phyloP scores from a whole-genome alignment of 2,113 vertebrate species.

The Alces alces region DNA sequence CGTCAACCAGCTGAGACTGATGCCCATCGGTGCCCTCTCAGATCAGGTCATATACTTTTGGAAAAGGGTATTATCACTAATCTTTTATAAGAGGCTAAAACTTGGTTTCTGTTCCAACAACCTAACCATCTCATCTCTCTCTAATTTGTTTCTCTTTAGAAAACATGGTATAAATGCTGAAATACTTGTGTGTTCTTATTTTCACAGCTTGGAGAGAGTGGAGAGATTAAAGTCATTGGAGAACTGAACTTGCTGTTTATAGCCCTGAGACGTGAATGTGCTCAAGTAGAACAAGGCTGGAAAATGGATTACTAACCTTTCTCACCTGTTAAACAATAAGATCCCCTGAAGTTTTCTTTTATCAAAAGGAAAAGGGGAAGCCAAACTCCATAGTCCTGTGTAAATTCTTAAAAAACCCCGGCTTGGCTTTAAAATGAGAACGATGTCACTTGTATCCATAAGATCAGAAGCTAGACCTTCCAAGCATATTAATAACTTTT shows the following conservation, averaged over 20 bases:
- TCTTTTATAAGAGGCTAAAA: background rate
- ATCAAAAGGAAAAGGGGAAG: background rate
- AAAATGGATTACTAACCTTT: constrained; percentile 44
- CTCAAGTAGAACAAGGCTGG: background rate
- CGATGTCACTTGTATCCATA: background rate
- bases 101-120: background rate
- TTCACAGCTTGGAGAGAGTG: constrained; percentile 80
- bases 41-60: background rate
- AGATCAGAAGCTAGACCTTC: background rate
- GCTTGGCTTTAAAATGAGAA: background rate
- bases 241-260: constrained; percentile 84
- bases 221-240: constrained; percentile 84
- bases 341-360: background rate
- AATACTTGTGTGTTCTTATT: background rate
- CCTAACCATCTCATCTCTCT: background rate
- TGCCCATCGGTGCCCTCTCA: background rate
- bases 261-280: constrained; percentile 65
- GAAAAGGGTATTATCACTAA: background rate
- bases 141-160: background rate
- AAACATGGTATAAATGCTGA: background rate
- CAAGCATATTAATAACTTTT: background rate
- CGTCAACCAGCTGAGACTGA: background rate
- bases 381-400: background rate
- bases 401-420: background rate
- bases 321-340: background rate